phyloP scores from a whole-genome alignment of 2,888 invertebrate genomes.

The Caenorhabditis virilis region DNA sequence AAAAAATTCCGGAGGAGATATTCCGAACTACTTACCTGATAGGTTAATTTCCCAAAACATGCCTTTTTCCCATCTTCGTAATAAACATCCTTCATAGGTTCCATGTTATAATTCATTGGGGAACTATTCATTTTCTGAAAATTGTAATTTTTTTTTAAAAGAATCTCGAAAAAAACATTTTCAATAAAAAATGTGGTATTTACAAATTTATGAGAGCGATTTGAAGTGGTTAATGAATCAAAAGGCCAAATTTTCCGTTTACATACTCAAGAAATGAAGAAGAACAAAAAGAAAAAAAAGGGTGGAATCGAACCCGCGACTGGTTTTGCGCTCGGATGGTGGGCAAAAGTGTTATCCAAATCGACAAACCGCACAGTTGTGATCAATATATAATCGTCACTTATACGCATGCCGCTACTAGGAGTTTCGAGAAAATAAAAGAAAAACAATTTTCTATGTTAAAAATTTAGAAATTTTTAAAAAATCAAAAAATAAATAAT shows the following conservation, averaged over 20 bases:
- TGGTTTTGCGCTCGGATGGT: no score
- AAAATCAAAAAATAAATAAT: neutral
- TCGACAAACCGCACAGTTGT: no score
- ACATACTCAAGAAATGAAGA: neutral
- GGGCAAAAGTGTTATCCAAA: no score
- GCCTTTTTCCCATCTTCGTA: constrained; percentile 38
- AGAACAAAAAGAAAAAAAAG: neutral
- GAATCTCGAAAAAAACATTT: neutral
- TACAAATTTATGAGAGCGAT: no score
- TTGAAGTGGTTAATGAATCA: neutral
- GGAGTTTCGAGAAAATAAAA: no score
- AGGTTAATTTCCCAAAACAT: constrained; percentile 35
- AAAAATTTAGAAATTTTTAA: neutral
- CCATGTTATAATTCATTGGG: constrained; percentile 31
- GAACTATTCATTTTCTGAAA: constrained; percentile 25
- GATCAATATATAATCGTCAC: no score
- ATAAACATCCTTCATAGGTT: constrained; percentile 31
- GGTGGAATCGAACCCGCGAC: no score
- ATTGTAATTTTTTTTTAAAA: neutral
- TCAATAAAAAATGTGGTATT: no score
- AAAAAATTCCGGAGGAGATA: neutral
- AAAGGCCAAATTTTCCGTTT: neutral
- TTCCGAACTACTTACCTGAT: constrained; percentile 15
- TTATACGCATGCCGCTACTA: no score
- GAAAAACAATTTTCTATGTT: neutral